Evolutionary conservation across 1,140 invertebrate species (phyloP).

Genomic region (Agrypnia vestita): DNA sequence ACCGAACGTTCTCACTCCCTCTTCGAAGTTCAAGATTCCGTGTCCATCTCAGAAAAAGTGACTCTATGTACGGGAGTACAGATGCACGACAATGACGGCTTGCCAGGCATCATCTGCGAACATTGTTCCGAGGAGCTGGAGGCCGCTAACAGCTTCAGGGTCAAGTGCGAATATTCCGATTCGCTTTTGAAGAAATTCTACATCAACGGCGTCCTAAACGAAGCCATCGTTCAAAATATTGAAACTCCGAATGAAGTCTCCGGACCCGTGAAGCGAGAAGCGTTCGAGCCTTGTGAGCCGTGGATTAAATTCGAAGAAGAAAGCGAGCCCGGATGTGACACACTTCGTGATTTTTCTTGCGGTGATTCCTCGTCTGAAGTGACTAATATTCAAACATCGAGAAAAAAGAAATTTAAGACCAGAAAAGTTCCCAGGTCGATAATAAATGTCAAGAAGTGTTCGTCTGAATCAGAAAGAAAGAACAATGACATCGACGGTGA

Average conservation of each 20-base stretch:
- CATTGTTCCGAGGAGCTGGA: constrained; percentile 20
- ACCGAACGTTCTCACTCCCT: background rate
- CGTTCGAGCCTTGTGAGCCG: background rate
- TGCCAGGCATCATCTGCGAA: constrained; percentile 38
- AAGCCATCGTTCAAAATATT: background rate
- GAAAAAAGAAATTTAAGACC: too few species aligned
- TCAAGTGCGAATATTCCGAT: constrained; percentile 38
- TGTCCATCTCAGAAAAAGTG: constrained; percentile 33
- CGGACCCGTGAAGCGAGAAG: background rate
- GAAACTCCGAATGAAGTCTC: background rate
- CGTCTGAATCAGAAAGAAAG: too few species aligned
- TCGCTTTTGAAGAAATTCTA: constrained; percentile 9
- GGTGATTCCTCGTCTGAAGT: too few species aligned
- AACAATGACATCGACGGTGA: too few species aligned
- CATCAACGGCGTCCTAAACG: background rate
- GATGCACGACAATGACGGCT: constrained; percentile 22
- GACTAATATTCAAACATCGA: too few species aligned
- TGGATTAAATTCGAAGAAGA: constrained; percentile 21
- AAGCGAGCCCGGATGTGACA: background rate
- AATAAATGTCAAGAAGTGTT: too few species aligned
- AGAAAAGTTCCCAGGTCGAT: too few species aligned
- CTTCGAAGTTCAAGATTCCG: background rate
- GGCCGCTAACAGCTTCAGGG: constrained; percentile 27
- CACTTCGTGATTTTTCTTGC: background rate
- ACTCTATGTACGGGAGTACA: constrained; percentile 26